A percentile compares a stretch with the other conserved stretches of the same genome.
Evolutionary conservation across 2,797 vertebrate species (phyloP).

Genomic region (Valencia hispanica): DNA sequence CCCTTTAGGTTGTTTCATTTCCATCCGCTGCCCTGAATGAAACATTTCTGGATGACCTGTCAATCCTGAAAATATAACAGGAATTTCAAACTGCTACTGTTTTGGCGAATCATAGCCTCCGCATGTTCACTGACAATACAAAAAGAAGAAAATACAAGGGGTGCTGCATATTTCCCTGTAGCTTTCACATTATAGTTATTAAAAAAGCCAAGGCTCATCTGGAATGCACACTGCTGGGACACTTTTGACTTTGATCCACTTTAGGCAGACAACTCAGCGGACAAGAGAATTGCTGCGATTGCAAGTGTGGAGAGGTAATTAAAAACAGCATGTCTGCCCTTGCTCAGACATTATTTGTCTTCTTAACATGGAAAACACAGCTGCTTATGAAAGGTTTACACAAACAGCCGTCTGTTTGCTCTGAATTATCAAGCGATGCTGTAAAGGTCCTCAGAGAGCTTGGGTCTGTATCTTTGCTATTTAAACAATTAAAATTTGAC

Average conservation of each 20-base stretch:
- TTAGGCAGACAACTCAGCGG: slow-evolving; percentile 58
- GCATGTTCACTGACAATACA: slow-evolving; percentile 59
- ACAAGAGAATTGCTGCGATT: slow-evolving; percentile 75
- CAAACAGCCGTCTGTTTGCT: slow-evolving; percentile 74
- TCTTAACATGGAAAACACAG: slow-evolving; percentile 65
- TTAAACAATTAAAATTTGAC: slow-evolving; percentile 60
- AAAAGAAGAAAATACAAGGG: slow-evolving; percentile 12
- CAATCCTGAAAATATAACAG: slow-evolving; percentile 51
- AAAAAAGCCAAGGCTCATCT: slow-evolving; percentile 40
- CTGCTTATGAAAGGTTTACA: slow-evolving; percentile 72
- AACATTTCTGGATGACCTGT: slow-evolving; percentile 63
- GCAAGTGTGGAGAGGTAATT: slow-evolving; percentile 71
- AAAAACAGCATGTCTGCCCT: slow-evolving; percentile 73
- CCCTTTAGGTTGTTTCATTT: slow-evolving; percentile 59
- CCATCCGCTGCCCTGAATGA: slow-evolving; percentile 69
- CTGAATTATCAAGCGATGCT: slow-evolving; percentile 64
- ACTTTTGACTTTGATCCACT: slow-evolving; percentile 75
- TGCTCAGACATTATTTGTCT: slow-evolving; percentile 74
- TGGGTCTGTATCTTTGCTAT: slow-evolving; percentile 24
- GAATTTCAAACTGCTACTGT: slow-evolving; percentile 41
- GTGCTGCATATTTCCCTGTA: slow-evolving; percentile 56
- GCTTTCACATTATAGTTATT: slow-evolving; percentile 22
- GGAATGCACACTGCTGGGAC: slow-evolving; percentile 42
- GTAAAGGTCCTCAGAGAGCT: slow-evolving; percentile 52
- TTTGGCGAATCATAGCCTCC: slow-evolving; percentile 35